Base-by-base conservation (phyloP, 2,797 vertebrate species). In the Geotrypetes seraphini region DNA sequence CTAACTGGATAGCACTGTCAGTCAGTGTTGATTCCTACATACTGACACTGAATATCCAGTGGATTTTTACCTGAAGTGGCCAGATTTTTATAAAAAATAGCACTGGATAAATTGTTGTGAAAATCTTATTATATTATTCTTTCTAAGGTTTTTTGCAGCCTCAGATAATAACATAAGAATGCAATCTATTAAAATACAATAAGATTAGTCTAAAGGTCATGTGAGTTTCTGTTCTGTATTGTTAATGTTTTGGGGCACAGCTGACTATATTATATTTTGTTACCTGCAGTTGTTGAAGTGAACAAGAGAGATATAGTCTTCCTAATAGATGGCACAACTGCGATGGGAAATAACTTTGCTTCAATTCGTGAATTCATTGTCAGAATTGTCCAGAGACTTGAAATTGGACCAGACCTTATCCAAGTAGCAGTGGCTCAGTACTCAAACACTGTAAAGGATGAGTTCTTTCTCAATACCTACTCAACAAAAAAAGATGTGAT, bases 291-390 rank as follows among this genome's bases (percentile, higher is more conserved):
- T 41, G 42, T 86, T 48, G 65, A 69, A 60, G 87, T 91, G 63
- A 88, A 85, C 78, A 80, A 74, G 69, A 85, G 89, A 68, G 96
- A 99, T 70, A 78, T 99, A 41, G 84, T 97, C 73, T 99, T 99
- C 81, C 87, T 99, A 35, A 53, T 99, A 67, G 96, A 98, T 66
- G 88, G 85, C 57, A 87, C 87, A 20, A 71, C 83, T 31, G 50
- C 73, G 24, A 51, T 92, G 84, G 90, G 89, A 19, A 2, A 22
- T 12, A 14, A 54, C 26, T 72, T 94, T 74, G 72, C 64, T 5
- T 36, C 75, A 10, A 53, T 94, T 25, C 85, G 90, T 10, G 85
- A 87, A 24, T 94, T 95, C 41, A 68, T 97, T 63, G 59, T 8
- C 66, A 78, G 48, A 43, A 85, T 92, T 73, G 71, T 92, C 32